Evolutionary conservation across 1,140 invertebrate species (phyloP).

Genomic region (Sycobia sp.): DNA sequence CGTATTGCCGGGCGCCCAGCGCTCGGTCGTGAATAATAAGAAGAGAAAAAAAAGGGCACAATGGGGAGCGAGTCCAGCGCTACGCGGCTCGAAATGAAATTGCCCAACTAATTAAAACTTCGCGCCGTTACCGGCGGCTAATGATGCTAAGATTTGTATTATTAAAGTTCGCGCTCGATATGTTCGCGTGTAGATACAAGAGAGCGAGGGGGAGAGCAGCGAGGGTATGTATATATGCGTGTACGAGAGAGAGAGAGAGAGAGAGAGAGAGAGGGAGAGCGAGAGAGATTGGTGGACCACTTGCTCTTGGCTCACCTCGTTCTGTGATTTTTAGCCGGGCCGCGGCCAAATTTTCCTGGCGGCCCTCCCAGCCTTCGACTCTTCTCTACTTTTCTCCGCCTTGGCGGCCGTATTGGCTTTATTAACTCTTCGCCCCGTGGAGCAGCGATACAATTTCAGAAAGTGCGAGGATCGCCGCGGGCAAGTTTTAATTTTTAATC

Average conservation of each 20-base stretch:
- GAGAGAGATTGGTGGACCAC: no score
- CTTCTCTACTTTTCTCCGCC: neutral
- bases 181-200: no score
- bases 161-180: conserved; percentile 48
- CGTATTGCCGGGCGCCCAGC: no score
- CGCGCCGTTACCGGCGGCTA: conserved; percentile 56
- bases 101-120: conserved; percentile 62
- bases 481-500: conserved; percentile 24
- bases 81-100: no score
- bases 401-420: neutral
- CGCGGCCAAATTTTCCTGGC: neutral
- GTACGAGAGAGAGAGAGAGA: neutral
- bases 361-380: no score
- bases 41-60: no score
- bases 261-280: neutral
- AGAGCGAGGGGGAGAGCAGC: no score
- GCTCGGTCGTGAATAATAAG: conserved; percentile 60
- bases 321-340: conserved; percentile 8
- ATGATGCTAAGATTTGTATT: conserved; percentile 61
- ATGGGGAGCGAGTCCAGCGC: no score
- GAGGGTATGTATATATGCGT: no score
- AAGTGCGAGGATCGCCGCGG: neutral
- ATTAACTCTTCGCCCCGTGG: conserved; percentile 8
- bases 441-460: neutral
- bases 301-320: neutral